Base-by-base conservation (phyloP, 2,797 vertebrate genomes). In the Lepilemur ruficaudatus region DNA sequence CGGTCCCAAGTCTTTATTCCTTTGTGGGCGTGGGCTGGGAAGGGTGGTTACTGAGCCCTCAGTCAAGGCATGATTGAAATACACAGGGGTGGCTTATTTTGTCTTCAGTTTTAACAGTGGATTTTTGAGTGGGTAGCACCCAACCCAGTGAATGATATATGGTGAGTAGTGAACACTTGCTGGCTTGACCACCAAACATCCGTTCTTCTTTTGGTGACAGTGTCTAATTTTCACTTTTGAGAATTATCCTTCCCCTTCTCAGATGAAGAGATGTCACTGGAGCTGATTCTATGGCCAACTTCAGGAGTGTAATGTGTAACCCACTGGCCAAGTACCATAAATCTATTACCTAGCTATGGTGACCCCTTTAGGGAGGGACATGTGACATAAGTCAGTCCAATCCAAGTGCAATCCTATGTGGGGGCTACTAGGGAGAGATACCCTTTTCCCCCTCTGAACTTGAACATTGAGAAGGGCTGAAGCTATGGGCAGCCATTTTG, bases 1-100 rank as follows among this genome's bases (percentile, higher is more conserved):
- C 0, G 2, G 28, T 70, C 13, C 41, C 38, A 46, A 67, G 30
- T 0, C 10, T 50, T 35, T 18, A 14, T 2, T n/a, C 25, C 13
- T 67, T 55, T 5, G 7, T 28, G 23, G 73, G 11, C 7, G 4
- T 14, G 61, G 0, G 2, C 8, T 23, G 18, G n/a, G 4, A n/a
- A 81, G 25, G 35, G 50, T 63, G 7, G 28, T 48, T 22, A 28
- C 1, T 50, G 75, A 93, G 38, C 7, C 28, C 12, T 20, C 25
- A 22, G 17, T 20, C 2, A 48, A 88, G 4, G n/a, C 48, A 22
- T 72, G 38, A 41, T 0, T n/a, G 30, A 92, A 84, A 61, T 30
- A 57, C 18, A 30, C 28, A 32, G 30, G 5, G 20, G 0, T 50
- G 55, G 20, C 22, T 84, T 61, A 55, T 61, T 89, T 86, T 86